Evolutionary conservation across 2,113 vertebrate genomes (phyloP).

Genomic region (Eurypyga helias): DNA sequence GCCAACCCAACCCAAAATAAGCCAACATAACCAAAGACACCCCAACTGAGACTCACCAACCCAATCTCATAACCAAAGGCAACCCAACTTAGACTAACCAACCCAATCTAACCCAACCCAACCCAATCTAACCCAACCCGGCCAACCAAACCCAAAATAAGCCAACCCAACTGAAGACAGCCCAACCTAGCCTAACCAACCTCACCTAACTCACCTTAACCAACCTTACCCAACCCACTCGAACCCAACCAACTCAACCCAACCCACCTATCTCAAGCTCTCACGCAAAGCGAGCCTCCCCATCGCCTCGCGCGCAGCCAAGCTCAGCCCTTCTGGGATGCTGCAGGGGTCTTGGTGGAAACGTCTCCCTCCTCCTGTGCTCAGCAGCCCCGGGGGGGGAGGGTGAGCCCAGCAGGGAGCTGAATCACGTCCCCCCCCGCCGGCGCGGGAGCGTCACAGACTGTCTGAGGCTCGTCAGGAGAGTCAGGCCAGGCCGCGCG

Average conservation of each 20-base stretch:
- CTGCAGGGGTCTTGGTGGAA: not conserved
- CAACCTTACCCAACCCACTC: not conserved
- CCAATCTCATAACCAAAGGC: not conserved
- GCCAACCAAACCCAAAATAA: not conserved
- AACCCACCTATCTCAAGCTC: not conserved
- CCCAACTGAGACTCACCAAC: too few species aligned
- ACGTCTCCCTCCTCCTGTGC: not conserved
- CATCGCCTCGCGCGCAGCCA: accelerated
- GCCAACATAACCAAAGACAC: not conserved
- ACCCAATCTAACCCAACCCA: not conserved
- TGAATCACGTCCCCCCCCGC: not conserved
- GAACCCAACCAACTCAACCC: not conserved
- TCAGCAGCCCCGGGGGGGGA: not conserved
- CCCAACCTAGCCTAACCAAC: not conserved
- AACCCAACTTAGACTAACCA: not conserved
- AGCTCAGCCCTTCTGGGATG: not conserved
- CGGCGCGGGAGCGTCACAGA: constrained; percentile 22
- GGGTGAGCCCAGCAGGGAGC: not conserved
- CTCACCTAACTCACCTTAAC: too few species aligned
- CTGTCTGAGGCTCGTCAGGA: constrained; percentile 65
- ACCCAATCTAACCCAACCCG: not conserved
- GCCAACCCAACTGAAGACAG: not conserved
- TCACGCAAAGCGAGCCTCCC: not conserved
- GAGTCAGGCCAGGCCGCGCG: constrained; percentile 62
- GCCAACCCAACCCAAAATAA: too few species aligned